A percentile compares a stretch with the other conserved stretches of the same genome.
phyloP scores from a whole-genome alignment of 2,113 vertebrate species.

The Nibea albiflora region DNA sequence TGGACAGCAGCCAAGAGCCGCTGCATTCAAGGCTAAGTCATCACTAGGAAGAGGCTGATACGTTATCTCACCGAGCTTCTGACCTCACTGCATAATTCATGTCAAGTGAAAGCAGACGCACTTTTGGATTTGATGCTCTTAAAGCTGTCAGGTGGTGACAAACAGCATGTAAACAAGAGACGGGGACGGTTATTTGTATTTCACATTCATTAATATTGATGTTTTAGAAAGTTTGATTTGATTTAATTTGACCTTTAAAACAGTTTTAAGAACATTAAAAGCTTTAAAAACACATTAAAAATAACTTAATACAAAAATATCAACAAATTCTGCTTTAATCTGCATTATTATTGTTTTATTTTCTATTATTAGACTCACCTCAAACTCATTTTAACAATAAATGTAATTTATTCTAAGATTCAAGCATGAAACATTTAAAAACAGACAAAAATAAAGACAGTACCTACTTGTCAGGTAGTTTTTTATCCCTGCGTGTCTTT shows the following conservation, averaged over 20 bases:
- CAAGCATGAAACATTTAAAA: background rate
- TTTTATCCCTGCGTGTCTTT: conserved; percentile 40
- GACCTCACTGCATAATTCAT: conserved; percentile 20
- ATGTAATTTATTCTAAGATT: background rate
- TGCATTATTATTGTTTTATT: background rate
- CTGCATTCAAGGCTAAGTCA: conserved; percentile 2
- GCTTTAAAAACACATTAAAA: background rate
- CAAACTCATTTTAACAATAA: background rate
- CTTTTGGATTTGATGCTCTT: background rate
- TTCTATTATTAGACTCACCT: background rate
- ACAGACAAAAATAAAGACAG: background rate
- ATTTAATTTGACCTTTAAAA: background rate
- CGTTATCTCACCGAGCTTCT: conserved; percentile 23
- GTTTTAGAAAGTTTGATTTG: conserved; percentile 1
- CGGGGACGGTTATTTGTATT: background rate
- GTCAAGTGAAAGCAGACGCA: background rate
- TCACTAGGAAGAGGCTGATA: background rate
- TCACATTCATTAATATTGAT: background rate
- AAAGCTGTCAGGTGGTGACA: background rate
- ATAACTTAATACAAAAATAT: background rate
- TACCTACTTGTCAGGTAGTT: conserved; percentile 57
- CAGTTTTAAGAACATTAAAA: background rate
- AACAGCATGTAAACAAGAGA: background rate
- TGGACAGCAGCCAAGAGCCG: conserved; percentile 10
- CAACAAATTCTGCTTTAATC: background rate